Evolutionary conservation across 2,797 vertebrate genomes (phyloP).

Genomic region (Spinus pinus): DNA sequence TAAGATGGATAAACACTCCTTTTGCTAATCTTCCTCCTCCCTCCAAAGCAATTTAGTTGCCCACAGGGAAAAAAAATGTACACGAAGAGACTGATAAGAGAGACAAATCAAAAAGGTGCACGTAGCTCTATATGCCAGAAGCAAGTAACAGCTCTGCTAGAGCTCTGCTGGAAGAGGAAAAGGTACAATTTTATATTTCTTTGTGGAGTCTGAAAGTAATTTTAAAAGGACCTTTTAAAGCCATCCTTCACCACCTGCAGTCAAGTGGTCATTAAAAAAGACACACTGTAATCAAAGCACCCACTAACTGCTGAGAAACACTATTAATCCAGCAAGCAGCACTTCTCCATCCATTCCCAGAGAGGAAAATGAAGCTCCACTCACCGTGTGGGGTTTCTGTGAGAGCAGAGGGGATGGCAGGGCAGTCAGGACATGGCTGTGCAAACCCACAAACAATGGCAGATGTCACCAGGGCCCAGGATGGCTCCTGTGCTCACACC

Average conservation of each 20-base stretch:
- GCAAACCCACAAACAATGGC: not conserved
- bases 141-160: not conserved
- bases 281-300: constrained; percentile 54
- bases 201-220: constrained; percentile 13
- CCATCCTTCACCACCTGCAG: constrained; percentile 53
- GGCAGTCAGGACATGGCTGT: not conserved
- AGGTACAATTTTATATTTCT: constrained; percentile 19
- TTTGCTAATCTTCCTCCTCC: constrained; percentile 15
- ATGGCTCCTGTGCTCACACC: accelerated
- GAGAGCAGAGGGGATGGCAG: accelerated
- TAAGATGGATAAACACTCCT: constrained; percentile 47
- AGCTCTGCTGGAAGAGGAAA: not conserved
- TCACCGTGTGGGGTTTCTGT: accelerated
- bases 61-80: not conserved
- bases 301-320: constrained; percentile 34
- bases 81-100: not conserved
- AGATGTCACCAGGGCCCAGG: not conserved
- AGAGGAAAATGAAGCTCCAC: not conserved
- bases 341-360: not conserved
- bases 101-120: not conserved
- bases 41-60: constrained; percentile 36
- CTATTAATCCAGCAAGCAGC: constrained; percentile 19
- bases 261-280: constrained; percentile 49
- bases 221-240: constrained; percentile 45
- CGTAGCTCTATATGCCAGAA: not conserved